These are phyloP conservation scores for Pseudonaja textilis DNA, from an alignment of 2,113 vertebrate genomes.

Conservation along the genomic window DNA sequence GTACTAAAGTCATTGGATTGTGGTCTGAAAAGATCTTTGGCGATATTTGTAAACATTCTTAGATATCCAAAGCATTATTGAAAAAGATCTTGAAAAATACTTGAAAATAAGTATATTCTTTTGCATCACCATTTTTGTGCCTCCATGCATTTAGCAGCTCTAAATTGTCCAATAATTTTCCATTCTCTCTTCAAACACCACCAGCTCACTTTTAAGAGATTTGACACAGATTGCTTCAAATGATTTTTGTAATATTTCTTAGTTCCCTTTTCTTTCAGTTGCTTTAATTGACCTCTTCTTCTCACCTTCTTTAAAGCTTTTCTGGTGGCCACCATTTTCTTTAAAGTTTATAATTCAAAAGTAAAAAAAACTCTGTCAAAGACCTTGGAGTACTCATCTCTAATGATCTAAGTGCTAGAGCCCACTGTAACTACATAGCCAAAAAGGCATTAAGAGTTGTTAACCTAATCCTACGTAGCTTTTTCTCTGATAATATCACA, in stretches of 20 bases:
- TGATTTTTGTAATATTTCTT: background rate
- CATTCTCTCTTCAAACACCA: background rate
- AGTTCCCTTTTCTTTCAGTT: background rate
- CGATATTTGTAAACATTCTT: background rate
- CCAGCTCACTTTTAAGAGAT: background rate
- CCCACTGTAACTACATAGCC: too few relatives aligned
- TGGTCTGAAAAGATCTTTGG: background rate
- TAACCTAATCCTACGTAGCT: too few relatives aligned
- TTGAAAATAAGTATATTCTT: background rate
- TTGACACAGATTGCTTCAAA: background rate
- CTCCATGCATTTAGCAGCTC: background rate
- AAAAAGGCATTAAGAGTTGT: too few relatives aligned
- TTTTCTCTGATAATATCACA: too few relatives aligned
- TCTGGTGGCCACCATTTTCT: background rate
- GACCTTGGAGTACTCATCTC: too few relatives aligned
- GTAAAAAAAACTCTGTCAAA: background rate
- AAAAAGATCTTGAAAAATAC: background rate
- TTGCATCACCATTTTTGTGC: background rate
- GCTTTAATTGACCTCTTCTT: background rate
- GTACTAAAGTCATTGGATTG: background rate
- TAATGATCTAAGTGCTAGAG: too few relatives aligned
- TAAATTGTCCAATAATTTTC: background rate
- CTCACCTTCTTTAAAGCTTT: background rate
- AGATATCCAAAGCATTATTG: background rate
- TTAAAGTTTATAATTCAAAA: background rate